phyloP scores from a whole-genome alignment of 2,113 vertebrate species.

The Reinhardtius hippoglossoides region DNA sequence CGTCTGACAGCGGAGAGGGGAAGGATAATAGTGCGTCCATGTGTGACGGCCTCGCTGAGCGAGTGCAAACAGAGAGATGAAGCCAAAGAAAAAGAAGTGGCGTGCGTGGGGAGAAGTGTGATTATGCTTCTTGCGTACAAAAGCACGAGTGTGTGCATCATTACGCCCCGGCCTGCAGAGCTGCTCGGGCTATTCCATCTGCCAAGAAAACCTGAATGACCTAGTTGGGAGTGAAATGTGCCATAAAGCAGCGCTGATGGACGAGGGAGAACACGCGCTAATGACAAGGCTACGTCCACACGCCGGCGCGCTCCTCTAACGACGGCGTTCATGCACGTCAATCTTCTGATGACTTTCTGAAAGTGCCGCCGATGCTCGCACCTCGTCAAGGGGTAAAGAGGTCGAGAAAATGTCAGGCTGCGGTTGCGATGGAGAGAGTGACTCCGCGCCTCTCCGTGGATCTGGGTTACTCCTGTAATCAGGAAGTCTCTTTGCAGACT shows the following conservation, averaged over 20 bases:
- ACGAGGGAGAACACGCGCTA: conserved; percentile 61
- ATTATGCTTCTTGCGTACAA: conserved; percentile 30
- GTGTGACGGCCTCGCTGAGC: conserved; percentile 8
- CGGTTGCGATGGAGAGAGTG: conserved; percentile 22
- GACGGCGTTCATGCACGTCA: neutral
- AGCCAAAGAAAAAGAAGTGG: neutral
- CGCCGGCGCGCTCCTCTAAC: too few species aligned
- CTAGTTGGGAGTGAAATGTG: conserved; percentile 68
- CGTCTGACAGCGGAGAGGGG: conserved; percentile 33
- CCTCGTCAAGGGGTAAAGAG: conserved; percentile 32
- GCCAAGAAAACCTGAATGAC: conserved; percentile 57
- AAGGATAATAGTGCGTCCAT: conserved; percentile 8
- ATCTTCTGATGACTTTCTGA: conserved; percentile 17
- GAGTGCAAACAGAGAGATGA: neutral
- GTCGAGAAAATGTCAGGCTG: conserved; percentile 59
- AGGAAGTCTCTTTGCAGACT: conserved; percentile 62
- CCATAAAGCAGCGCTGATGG: conserved; percentile 64
- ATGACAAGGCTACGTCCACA: conserved; percentile 32
- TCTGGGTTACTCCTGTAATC: conserved; percentile 71
- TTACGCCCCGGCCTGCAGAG: neutral
- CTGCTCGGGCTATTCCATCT: conserved; percentile 46
- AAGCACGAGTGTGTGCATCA: conserved; percentile 27
- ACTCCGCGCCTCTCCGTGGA: conserved; percentile 35
- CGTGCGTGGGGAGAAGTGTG: conserved; percentile 12
- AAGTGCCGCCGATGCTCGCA: neutral